phyloP scores from a whole-genome alignment of 2,113 vertebrate genomes.

The Dasyornis broadbenti region DNA sequence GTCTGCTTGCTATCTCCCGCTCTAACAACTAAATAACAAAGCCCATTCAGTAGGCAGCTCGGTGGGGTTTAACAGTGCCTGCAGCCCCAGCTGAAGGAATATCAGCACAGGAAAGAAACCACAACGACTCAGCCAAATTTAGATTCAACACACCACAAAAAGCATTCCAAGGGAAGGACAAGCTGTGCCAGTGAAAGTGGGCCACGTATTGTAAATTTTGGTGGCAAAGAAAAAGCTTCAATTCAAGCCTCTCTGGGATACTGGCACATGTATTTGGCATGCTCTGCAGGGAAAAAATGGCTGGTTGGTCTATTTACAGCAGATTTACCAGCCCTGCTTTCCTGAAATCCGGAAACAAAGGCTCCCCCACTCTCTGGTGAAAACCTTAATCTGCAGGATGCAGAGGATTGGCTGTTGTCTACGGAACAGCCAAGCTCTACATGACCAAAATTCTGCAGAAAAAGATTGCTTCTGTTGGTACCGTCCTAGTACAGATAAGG shows the following conservation, averaged over 20 bases:
- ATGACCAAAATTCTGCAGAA: not conserved
- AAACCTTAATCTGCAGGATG: slow-evolving; percentile 3
- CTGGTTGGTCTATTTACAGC: not conserved
- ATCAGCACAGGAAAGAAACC: not conserved
- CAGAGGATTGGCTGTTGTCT: not conserved
- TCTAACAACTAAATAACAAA: not conserved
- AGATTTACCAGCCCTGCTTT: not conserved
- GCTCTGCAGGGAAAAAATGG: not conserved
- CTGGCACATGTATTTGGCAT: not conserved
- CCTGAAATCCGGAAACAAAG: slow-evolving; percentile 6
- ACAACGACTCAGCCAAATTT: not conserved
- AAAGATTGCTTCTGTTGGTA: not conserved
- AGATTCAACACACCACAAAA: not conserved
- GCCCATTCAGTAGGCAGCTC: not conserved
- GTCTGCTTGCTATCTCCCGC: not conserved
- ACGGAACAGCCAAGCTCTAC: not conserved
- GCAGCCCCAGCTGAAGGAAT: not conserved
- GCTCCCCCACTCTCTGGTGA: not conserved
- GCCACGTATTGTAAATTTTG: not conserved
- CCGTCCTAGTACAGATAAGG: not conserved
- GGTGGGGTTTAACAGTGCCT: not conserved
- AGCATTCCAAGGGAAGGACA: not conserved
- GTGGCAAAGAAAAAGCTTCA: not conserved
- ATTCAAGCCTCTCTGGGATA: not conserved
- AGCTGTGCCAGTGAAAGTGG: slow-evolving; percentile 25